phyloP scores from a whole-genome alignment of 2,888 invertebrate species.

The Xylota segnis region DNA sequence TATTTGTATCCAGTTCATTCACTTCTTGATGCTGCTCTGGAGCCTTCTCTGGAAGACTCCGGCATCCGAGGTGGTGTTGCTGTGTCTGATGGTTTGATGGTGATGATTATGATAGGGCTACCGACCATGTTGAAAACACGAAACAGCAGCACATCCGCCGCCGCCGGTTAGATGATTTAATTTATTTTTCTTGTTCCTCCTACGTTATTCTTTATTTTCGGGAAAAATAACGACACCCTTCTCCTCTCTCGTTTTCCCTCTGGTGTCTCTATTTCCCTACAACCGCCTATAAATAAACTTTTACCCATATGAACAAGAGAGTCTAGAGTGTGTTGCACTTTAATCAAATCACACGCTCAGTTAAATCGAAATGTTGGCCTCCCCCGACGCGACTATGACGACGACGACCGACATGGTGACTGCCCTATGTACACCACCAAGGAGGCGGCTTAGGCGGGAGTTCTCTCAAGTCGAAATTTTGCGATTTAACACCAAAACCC shows the following conservation, averaged over 20 bases:
- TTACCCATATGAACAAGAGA: constrained; percentile 44
- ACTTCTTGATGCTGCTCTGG: constrained; percentile 25
- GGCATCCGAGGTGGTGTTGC: background rate
- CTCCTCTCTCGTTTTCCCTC: background rate
- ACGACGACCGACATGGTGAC: no score
- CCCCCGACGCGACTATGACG: constrained; percentile 23
- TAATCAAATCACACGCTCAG: constrained; percentile 76
- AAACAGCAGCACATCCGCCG: constrained; percentile 44
- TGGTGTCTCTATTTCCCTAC: constrained; percentile 6
- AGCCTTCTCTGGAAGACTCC: background rate
- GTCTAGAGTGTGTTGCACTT: constrained; percentile 71
- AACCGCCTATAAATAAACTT: constrained; percentile 72
- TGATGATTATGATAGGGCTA: constrained; percentile 58
- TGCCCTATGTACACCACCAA: constrained; percentile 8
- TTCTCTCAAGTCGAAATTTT: constrained; percentile 72
- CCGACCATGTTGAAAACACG: constrained; percentile 51
- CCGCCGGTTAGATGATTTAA: constrained; percentile 62
- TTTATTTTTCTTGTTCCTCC: constrained; percentile 63
- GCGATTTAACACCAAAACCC: constrained; percentile 67
- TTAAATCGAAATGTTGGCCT: constrained; percentile 75
- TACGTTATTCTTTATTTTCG: constrained; percentile 20
- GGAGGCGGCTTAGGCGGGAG: constrained; percentile 54
- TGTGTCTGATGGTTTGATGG: constrained; percentile 39
- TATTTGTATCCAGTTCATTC: constrained; percentile 72
- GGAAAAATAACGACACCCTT: constrained; percentile 9